Base-by-base conservation (phyloP, 2,113 vertebrate genomes). In the Pangasianodon hypophthalmus region DNA sequence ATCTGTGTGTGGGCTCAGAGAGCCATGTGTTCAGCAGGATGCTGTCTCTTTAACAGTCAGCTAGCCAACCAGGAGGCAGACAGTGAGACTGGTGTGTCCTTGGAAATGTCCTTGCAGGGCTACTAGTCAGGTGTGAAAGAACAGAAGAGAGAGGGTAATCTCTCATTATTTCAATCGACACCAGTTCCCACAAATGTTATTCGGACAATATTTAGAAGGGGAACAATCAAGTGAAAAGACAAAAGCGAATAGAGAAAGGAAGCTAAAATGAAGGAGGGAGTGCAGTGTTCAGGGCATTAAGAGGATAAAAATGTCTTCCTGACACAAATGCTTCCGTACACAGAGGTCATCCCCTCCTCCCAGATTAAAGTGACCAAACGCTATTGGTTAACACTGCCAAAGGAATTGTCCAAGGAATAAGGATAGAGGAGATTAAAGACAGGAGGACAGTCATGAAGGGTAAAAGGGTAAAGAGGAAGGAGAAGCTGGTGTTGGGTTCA, bases 71-170 rank as follows among this genome's bases (percentile, higher is more conserved):
- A 94, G 92, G 89, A 89, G 75, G 91, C 90, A 93, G 92, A 94
- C 93, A 92, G 94, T 94, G 92, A 92, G 93, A 94, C 92, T 89
- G 91, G 90, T 91, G 60, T 80, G 94, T 96, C 96, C 96, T 96
- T 96, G 96, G 91, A 91, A 96, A 94, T 62, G 93, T 96, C 96
- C 95, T 96, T 96, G 95, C 93, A 91, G 93, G 93, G 92, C 92
- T 56, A 84, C 91, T 87, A 92, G 92, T 93, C 92, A 92, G 91
- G 84, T 91, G 89, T 62, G 88, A 71, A 48, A 73, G 32, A 90
- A 91, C 0, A 89, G 37, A 21, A 86, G 24, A 80, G 82, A 92
- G 54, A 84, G 32, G 84, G 73, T 89, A n/a, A 90, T 77, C 85
- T 69, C 3, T 41, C 19, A 19, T 37, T 75, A 32, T 84, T 32